Base-by-base conservation (phyloP, 2,113 vertebrate genomes). In the Isichthys henryi region DNA sequence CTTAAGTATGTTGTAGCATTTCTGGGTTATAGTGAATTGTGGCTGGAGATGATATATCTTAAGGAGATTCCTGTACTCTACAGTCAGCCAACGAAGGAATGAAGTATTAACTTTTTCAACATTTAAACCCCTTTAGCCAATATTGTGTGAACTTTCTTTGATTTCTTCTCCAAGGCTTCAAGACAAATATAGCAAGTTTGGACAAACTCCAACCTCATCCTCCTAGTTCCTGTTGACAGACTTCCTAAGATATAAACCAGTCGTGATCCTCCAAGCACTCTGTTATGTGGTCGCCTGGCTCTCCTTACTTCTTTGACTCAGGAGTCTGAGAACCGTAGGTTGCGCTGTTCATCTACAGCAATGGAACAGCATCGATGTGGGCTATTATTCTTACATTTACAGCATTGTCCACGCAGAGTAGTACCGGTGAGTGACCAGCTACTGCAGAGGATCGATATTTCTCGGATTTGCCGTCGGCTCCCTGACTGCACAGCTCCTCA, bases 311-410 rank as follows among this genome's bases (percentile, higher is more conserved):
- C 0, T 95, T 97, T 0, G 95, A 96, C 77, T 92, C 96, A 50
- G 96, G 96, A 27, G 93, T 97, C 88, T 88, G 92, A 62, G 95
- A 94, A 6, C 0, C 95, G 66, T 96, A 97, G 93, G 91, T 95
- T 88, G 92, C 97, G 1, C 93, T 97, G 90, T 96, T 97, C 91
- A 96, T 95, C 91, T 97, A 96, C 1, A 96, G 97, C 35, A 50
- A 96, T 0, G 95, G 94, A 58, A 95, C 94, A 0, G 97, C 97
- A 58, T 94, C 0, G 97, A 97, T 8, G 92, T 97, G 1, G 96
- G 96, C 88, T 97, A 97, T 62, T 97, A 97, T 89, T 96, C 96
- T 27, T 97, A 97, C n/a, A 96, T 97, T 91, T 98, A 97, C 92
- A 97, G 95, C 0, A 87, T 97, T 2, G 96, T 97, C 0, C 94